phyloP scores from a whole-genome alignment of 2,797 vertebrate genomes.

The Sebastes vulpes region DNA sequence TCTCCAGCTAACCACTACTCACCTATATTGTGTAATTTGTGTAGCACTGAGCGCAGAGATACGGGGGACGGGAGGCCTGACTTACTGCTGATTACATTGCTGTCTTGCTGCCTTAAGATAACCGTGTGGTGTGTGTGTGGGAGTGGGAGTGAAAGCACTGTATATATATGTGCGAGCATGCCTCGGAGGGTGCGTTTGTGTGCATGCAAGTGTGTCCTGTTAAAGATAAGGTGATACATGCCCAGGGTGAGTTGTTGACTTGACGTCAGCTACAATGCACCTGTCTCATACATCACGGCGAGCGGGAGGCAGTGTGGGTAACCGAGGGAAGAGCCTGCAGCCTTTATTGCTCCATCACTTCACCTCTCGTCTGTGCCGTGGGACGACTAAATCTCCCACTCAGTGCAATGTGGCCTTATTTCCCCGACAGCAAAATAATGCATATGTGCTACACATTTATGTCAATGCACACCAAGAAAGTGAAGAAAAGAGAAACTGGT shows the following conservation, averaged over 20 bases:
- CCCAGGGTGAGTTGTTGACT: conserved; percentile 54
- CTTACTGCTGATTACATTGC: conserved; percentile 54
- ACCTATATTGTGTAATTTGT: conserved; percentile 23
- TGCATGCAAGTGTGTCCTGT: conserved; percentile 34
- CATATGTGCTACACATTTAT: background rate
- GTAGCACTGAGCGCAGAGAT: conserved; percentile 22
- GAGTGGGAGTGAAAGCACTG: conserved; percentile 5
- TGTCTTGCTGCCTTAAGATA: conserved; percentile 51
- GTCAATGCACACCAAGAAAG: background rate
- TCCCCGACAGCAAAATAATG: conserved; percentile 1
- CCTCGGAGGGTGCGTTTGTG: conserved; percentile 18
- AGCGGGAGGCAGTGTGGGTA: conserved; percentile 29
- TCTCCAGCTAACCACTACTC: conserved; percentile 12
- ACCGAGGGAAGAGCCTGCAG: conserved; percentile 34
- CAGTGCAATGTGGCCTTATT: background rate
- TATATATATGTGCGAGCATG: conserved; percentile 2
- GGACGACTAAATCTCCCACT: conserved; percentile 40
- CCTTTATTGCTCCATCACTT: conserved; percentile 56
- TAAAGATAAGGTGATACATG: conserved; percentile 72
- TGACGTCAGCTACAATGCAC: conserved; percentile 55
- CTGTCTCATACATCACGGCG: conserved; percentile 68
- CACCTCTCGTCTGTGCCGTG: conserved; percentile 14
- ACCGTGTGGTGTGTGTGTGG: background rate
- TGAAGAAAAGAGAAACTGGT: background rate
- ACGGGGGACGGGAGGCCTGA: conserved; percentile 18